Base-by-base conservation (phyloP, 2,797 vertebrate species). In the Spondyliosoma cantharus region DNA sequence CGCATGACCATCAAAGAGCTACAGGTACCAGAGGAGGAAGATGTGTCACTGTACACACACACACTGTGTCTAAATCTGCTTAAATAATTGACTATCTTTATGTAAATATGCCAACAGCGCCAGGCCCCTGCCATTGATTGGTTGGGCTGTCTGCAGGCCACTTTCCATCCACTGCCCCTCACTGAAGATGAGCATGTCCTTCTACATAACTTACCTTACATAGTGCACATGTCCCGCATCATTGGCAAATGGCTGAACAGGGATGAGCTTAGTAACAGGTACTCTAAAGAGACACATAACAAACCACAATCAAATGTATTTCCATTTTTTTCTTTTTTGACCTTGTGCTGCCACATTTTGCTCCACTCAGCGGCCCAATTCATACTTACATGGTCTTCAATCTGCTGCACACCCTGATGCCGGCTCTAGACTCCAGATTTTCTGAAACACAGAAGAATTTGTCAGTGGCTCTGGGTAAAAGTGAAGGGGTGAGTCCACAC, bases 151-250 rank as follows among this genome's bases (percentile, higher is more conserved):
- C 94, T 99, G 68, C 94, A 92, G 91, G 93, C 95, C 0, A 86
- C 89, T 7, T 98, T 98, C 86, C 86, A 95, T 52, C 94, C 96
- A 2, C 81, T 95, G 82, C 78, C 88, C 46, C 76, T 98, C 74
- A 93, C 71, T 16, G 76, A 94, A 67, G 95, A 96, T 25, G 95
- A 98, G 66, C 52, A 82, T 7, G 89, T 99, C 59, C 84, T 94
- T 75, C 93, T 98, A 61, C 96, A 97, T 77, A 97, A 99, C 86
- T 86, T 96, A 65, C 95, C 95, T 5, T 99, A 98, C 88, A 91
- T 98, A 50, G 87, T 83, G 86, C 89, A 95, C 71, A 97, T 98
- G 97, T 98, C 97, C 13, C 84, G 79, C 17, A 92, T 85, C 71
- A 87, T 96, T 67, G 58, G 42, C 57, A 89, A 82, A 24, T 95